These are phyloP conservation scores for Cryptocheilus praepositus DNA, from an alignment of 2,888 invertebrate genomes.

Conservation along the genomic window DNA sequence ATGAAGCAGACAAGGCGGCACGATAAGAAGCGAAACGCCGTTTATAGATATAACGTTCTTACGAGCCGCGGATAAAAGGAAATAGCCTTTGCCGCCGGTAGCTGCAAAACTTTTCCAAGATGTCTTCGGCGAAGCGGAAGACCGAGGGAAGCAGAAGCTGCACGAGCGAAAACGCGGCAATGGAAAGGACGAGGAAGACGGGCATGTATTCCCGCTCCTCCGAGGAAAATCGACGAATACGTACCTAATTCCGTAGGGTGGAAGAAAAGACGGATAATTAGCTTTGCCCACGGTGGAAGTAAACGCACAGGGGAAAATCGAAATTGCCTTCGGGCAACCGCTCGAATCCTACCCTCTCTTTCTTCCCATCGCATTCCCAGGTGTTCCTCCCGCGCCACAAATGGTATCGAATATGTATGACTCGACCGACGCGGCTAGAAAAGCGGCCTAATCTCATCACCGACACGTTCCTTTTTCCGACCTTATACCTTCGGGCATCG, in stretches of 20 bases:
- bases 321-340: conserved; percentile 33
- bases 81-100: no score
- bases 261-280: conserved; percentile 32
- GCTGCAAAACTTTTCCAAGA: no score
- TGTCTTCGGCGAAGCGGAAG: neutral
- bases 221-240: conserved; percentile 17
- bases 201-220: neutral
- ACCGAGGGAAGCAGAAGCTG: neutral
- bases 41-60: conserved; percentile 3
- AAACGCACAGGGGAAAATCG: conserved; percentile 29
- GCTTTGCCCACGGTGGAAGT: conserved; percentile 28
- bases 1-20: neutral
- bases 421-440: conserved; percentile 33
- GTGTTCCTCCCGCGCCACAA: conserved; percentile 36
- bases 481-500: conserved; percentile 27
- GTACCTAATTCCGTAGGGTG: conserved; percentile 6
- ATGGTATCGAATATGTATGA: conserved; percentile 58
- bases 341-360: neutral
- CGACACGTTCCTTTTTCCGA: conserved; percentile 39
- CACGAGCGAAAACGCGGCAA: neutral
- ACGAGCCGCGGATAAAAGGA: no score
- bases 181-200: neutral
- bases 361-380: conserved; percentile 38
- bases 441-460: conserved; percentile 53
- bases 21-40: neutral